Conservation (phyloP, 1,140 invertebrate species). For the Littorina saxatilis region DNA sequence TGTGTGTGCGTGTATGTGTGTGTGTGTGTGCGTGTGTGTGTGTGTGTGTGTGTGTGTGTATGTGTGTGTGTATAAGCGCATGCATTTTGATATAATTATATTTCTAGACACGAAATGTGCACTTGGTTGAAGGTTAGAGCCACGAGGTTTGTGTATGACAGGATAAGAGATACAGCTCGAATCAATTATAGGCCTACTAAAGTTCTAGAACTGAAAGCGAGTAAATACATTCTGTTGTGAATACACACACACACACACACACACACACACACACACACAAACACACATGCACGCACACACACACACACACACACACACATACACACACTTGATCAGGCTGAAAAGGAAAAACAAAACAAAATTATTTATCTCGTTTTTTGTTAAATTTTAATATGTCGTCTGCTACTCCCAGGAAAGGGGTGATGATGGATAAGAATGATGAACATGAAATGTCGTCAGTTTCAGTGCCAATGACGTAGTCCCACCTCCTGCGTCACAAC, state of each 20-base stretch:
- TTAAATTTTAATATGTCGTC: background rate
- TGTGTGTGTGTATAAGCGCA: background rate
- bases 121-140: too few species aligned
- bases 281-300: slow-evolving; percentile 13
- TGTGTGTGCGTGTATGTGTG: slow-evolving; percentile 6
- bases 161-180: too few species aligned
- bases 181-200: too few species aligned
- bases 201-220: too few species aligned
- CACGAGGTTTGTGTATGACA: too few species aligned
- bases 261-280: background rate
- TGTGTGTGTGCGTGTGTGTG: background rate
- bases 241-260: background rate
- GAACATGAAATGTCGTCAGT: background rate
- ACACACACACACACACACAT: slow-evolving; percentile 14
- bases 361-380: background rate
- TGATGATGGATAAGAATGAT: background rate
- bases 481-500: background rate
- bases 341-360: too few species aligned
- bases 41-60: slow-evolving; percentile 20
- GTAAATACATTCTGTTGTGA: too few species aligned
- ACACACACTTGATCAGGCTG: background rate
- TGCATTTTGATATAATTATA: too few species aligned
- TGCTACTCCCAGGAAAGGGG: background rate
- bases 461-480: background rate
- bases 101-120: too few species aligned